Evolutionary conservation across 2,797 vertebrate species (phyloP).

Genomic region (Sciurus carolinensis): DNA sequence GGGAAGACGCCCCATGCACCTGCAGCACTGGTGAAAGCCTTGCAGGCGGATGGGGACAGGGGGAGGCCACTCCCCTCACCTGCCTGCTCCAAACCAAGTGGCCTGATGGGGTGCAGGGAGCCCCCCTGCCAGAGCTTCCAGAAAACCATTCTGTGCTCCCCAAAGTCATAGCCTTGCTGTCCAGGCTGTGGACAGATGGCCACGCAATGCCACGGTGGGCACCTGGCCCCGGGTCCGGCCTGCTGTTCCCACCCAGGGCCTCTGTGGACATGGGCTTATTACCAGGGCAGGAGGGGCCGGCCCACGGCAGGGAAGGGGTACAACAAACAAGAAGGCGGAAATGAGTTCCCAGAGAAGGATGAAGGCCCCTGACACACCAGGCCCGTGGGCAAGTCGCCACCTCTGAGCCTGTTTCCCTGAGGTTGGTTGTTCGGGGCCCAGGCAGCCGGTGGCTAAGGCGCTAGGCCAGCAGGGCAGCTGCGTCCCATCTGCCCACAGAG

Average conservation of each 20-base stretch:
- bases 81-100: too few species aligned
- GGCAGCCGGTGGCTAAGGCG: neutral
- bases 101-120: neutral
- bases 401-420: neutral
- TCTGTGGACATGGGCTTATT: neutral
- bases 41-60: neutral
- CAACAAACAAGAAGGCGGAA: neutral
- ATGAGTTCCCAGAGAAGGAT: neutral
- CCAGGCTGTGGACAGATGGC: neutral
- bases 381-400: neutral
- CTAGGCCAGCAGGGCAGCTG: neutral
- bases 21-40: neutral
- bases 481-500: neutral
- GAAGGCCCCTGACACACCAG: neutral
- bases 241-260: neutral
- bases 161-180: rapidly evolving
- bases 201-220: neutral
- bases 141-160: neutral
- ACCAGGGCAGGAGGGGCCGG: neutral
- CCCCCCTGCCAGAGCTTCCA: neutral
- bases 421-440: neutral
- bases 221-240: neutral
- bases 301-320: neutral
- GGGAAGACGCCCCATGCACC: neutral
- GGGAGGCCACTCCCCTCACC: neutral